These are phyloP conservation scores for Ptilonorhynchus violaceus DNA, from an alignment of 2,113 vertebrate genomes.

Conservation along the genomic window DNA sequence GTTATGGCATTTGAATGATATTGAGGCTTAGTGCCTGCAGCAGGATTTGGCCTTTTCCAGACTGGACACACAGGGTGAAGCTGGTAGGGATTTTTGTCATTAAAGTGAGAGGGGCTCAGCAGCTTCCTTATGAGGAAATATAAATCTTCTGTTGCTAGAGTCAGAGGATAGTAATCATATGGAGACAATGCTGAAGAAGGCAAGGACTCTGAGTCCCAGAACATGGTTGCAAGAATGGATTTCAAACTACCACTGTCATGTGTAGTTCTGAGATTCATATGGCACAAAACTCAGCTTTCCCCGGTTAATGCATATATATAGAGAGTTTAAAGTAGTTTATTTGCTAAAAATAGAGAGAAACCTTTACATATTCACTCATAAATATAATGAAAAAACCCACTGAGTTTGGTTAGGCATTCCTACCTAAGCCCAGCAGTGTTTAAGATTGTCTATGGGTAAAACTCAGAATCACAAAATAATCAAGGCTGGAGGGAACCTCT, in stretches of 20 bases:
- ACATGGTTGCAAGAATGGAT: background rate
- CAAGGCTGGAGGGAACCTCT: background rate
- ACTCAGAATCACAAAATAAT: background rate
- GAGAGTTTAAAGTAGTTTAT: background rate
- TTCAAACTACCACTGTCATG: background rate
- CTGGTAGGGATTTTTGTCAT: background rate
- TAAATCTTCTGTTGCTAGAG: background rate
- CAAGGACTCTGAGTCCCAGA: background rate
- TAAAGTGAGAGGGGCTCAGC: background rate
- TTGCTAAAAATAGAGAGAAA: background rate
- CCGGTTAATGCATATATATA: background rate
- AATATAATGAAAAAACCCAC: background rate
- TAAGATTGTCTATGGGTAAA: background rate
- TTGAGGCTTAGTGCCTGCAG: background rate
- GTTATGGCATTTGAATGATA: background rate
- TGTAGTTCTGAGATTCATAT: background rate
- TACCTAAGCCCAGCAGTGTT: background rate
- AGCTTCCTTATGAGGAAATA: background rate
- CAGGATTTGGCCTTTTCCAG: background rate
- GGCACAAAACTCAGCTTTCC: background rate
- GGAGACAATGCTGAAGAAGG: background rate
- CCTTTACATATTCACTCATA: background rate
- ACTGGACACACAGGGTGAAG: background rate
- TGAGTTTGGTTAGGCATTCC: background rate
- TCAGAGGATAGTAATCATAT: background rate